Evolutionary conservation across 2,797 vertebrate genomes (phyloP), one percentile per base, ranked within the genome.

Genomic region (Platalea minor): DNA sequence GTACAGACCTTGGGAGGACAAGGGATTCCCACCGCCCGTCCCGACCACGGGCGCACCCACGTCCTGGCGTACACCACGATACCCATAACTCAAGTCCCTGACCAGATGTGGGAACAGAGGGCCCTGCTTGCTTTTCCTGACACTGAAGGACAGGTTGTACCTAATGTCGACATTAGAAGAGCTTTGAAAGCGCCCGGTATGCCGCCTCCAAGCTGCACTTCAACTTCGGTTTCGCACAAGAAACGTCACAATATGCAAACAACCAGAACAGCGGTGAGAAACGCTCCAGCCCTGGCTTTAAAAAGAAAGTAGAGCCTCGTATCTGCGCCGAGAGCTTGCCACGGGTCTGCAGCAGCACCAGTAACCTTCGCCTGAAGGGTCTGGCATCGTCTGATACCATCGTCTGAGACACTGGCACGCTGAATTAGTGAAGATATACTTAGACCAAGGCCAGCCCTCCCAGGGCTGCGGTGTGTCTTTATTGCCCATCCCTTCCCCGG

Each of bases 61-160:
- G 2, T 5, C 43, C 51, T 51, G 29, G 51, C 4, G 0, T 17
- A 28, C 17, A 9, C 29, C 2, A 1, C 3, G 2, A 51, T 5
- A 17, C 19, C 23, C 1, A 0, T 61, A 63, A 37, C 35, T 48
- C 35, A 14, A 17, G 10, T 54, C 54, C 39, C 72, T 16, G 41
- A 37, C 25, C 53, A 39, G 48, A 26, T 4, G 8, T 2, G 1
- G 28, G 39, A n/a, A 17, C 31, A 35, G 29, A 7, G 21, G 21
- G 37, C 56, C 18, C 45, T 7, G 1, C 12, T 43, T 0, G 1
- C 24, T 60, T 21, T 37, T 48, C 41, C 17, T 10, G 83, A 37
- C 18, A 23, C 53, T 1, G 0, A 25, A 23, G 46, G 33, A 17
- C 57, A 31, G 21, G 41, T 19, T 16, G 28, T 61, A 54, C 33